A percentile compares a stretch with the other conserved stretches of the same genome.
phyloP scores from a whole-genome alignment of 2,113 vertebrate species.

The Triplophysa dalaica region DNA sequence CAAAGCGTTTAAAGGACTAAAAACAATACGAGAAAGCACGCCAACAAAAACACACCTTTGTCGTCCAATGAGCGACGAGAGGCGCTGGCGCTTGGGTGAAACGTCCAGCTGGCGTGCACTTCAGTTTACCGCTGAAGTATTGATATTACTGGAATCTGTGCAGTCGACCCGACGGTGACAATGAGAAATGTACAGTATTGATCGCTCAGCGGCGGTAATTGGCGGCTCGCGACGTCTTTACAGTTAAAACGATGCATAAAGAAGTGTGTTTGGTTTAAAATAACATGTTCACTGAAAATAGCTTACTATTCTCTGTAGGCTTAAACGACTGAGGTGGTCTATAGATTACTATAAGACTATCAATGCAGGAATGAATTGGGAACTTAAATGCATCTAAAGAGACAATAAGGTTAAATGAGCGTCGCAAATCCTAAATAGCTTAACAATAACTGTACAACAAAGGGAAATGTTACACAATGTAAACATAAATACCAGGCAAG shows the following conservation, averaged over 20 bases:
- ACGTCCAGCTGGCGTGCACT: conserved; percentile 49
- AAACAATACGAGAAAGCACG: conserved; percentile 64
- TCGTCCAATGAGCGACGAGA: conserved; percentile 42
- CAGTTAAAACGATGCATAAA: background rate
- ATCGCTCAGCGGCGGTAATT: conserved; percentile 2
- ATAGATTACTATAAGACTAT: background rate
- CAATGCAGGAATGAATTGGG: background rate
- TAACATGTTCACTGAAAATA: background rate
- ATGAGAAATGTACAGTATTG: background rate
- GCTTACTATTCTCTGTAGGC: background rate
- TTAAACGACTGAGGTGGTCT: background rate
- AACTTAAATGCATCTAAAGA: background rate
- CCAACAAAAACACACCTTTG: conserved; percentile 56
- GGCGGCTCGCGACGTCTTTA: background rate
- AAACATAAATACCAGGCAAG: background rate
- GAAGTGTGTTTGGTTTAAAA: background rate
- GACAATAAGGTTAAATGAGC: background rate
- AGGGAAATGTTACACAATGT: background rate
- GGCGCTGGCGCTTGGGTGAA: background rate
- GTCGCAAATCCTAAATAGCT: background rate
- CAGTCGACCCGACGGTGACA: conserved; percentile 18
- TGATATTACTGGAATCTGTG: conserved; percentile 47
- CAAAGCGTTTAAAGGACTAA: conserved; percentile 64
- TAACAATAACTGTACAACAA: background rate
- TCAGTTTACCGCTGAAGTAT: conserved; percentile 27